phyloP scores from a whole-genome alignment of 2,888 invertebrate genomes.

The Leptarthrus brevirostris region DNA sequence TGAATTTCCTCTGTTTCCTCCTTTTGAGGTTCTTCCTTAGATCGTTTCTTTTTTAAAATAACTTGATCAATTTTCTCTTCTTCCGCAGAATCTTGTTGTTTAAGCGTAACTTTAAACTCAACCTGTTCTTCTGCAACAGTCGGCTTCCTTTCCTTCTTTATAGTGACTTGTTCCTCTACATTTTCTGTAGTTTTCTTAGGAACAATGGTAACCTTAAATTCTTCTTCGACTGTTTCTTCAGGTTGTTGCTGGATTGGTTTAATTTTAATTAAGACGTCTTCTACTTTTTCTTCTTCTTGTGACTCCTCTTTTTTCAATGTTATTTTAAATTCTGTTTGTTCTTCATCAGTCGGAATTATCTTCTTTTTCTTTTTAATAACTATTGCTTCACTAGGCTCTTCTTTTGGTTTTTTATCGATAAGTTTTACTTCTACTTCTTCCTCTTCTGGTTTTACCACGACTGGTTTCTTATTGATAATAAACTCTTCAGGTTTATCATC shows the following conservation, averaged over 20 bases:
- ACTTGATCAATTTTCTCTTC: slow-evolving; percentile 60
- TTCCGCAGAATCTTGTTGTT: slow-evolving; percentile 57
- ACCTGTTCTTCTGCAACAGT: slow-evolving; percentile 55
- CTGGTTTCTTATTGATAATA: slow-evolving; percentile 60
- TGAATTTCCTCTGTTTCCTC: slow-evolving; percentile 64
- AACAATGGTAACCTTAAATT: slow-evolving; percentile 62
- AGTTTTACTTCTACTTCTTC: slow-evolving; percentile 58
- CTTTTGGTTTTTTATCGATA: slow-evolving; percentile 56
- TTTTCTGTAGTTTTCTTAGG: slow-evolving; percentile 61
- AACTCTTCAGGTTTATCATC: slow-evolving; percentile 59
- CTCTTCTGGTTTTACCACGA: slow-evolving; percentile 57
- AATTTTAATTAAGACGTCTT: slow-evolving; percentile 61
- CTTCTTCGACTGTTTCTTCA: slow-evolving; percentile 62
- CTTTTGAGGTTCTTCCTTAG: slow-evolving; percentile 57
- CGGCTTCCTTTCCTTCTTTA: slow-evolving; percentile 56
- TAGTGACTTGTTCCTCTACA: slow-evolving; percentile 62
- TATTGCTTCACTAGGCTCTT: slow-evolving; percentile 59
- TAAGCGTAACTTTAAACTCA: slow-evolving; percentile 56
- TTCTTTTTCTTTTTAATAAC: slow-evolving; percentile 56
- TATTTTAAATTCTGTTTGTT: slow-evolving; percentile 55
- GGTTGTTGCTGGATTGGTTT: slow-evolving; percentile 58
- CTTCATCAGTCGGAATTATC: slow-evolving; percentile 54
- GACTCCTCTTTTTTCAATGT: slow-evolving; percentile 58
- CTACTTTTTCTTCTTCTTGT: slow-evolving; percentile 59
- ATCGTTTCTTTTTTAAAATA: slow-evolving; percentile 61